Evolutionary conservation across 2,888 invertebrate species (phyloP).

Genomic region (Leptarthrus brevirostris): DNA sequence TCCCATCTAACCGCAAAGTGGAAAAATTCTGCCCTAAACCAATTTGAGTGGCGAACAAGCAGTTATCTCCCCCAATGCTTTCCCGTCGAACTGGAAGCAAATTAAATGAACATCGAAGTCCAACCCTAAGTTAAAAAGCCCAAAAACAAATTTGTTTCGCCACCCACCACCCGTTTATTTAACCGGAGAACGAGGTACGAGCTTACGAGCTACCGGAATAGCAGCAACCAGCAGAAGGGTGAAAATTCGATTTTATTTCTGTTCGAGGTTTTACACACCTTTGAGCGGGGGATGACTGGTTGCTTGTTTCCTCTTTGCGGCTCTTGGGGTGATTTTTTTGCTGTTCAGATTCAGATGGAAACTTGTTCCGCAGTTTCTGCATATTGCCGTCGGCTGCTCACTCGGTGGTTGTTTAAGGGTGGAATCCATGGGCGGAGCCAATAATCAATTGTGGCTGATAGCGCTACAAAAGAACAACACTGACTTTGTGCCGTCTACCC

Average conservation of each 20-base stretch:
- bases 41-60: background rate
- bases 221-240: background rate
- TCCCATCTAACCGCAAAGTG: background rate
- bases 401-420: slow-evolving; percentile 38
- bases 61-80: slow-evolving; percentile 24
- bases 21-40: slow-evolving; percentile 1
- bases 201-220: slow-evolving; percentile 4
- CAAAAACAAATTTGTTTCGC: slow-evolving; percentile 39
- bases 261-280: slow-evolving; percentile 34
- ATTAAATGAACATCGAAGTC: slow-evolving; percentile 48
- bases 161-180: slow-evolving; percentile 2
- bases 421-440: slow-evolving; percentile 53
- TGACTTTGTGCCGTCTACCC: slow-evolving; percentile 21
- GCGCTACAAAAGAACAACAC: slow-evolving; percentile 39
- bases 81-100: slow-evolving; percentile 32
- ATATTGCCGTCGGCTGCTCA: slow-evolving; percentile 46
- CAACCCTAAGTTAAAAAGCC: slow-evolving; percentile 35
- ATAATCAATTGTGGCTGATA: slow-evolving; percentile 53
- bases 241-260: slow-evolving; percentile 50
- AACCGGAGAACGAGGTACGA: no score
- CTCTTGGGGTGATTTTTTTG: background rate
- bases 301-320: slow-evolving; percentile 6
- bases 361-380: slow-evolving; percentile 36
- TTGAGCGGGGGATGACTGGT: background rate
- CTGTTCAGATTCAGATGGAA: background rate